Conservation (phyloP, 2,888 invertebrate species). For the Invenusta paracnida region DNA sequence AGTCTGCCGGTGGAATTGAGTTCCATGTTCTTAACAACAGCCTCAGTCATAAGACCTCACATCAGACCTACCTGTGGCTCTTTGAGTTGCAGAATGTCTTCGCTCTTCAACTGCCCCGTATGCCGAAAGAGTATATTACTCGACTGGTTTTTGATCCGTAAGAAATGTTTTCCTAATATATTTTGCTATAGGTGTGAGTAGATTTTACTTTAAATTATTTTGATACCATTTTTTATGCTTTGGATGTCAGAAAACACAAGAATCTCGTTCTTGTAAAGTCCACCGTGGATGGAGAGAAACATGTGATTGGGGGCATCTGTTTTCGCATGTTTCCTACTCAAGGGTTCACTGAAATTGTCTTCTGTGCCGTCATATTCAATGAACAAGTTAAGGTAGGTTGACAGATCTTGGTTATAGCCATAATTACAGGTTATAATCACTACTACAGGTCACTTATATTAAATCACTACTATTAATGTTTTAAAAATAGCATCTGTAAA, state of each 20-base stretch:
- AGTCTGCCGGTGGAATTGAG: constrained; percentile 79
- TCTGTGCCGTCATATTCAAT: constrained; percentile 89
- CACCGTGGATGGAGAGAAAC: constrained; percentile 33
- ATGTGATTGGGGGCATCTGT: constrained; percentile 91
- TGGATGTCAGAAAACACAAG: constrained; percentile 72
- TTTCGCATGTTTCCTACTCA: constrained; percentile 87
- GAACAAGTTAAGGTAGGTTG: constrained; percentile 78
- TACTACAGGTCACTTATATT: no score
- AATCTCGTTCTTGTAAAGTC: constrained; percentile 80
- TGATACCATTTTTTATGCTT: background rate
- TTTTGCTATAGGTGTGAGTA: background rate
- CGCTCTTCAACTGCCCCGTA: constrained; percentile 86
- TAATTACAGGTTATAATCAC: no score
- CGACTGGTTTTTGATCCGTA: constrained; percentile 79
- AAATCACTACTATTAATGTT: no score
- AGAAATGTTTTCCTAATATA: constrained; percentile 47
- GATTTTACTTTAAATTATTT: background rate
- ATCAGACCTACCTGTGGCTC: constrained; percentile 83
- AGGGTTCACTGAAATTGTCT: constrained; percentile 96
- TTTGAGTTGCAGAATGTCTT: constrained; percentile 89
- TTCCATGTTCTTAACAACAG: constrained; percentile 91
- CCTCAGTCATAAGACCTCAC: constrained; percentile 58
- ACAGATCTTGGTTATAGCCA: background rate
- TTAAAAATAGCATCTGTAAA: no score
- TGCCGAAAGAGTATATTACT: constrained; percentile 95